Conservation (phyloP, 2,797 vertebrate genomes). For the Cuniculus paca region DNA sequence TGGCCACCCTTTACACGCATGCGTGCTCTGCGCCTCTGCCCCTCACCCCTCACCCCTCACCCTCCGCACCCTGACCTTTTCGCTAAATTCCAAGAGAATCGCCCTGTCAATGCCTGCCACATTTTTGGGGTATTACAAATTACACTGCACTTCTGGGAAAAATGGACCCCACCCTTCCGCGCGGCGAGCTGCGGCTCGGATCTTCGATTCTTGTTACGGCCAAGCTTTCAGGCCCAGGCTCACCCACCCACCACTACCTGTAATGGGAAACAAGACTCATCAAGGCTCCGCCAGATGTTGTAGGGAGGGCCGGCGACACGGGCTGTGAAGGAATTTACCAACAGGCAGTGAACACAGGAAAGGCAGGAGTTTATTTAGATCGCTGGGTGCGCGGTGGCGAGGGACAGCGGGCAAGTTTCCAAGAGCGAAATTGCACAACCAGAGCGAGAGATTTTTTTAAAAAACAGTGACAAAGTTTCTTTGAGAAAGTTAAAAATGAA, state of each 20-base stretch:
- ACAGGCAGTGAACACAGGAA: background rate
- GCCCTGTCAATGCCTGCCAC: constrained; percentile 7
- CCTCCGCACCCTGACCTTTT: background rate
- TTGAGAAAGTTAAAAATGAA: background rate
- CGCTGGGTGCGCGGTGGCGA: background rate
- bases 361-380: background rate
- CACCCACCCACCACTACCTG: constrained; percentile 29
- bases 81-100: constrained; percentile 19
- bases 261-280: background rate
- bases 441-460: background rate
- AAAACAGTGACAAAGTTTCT: background rate
- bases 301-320: background rate
- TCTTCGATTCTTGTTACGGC: constrained; percentile 68
- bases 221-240: background rate
- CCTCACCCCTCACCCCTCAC: accelerated
- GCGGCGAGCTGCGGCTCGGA: background rate
- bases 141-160: constrained; percentile 73
- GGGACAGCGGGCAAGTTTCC: background rate
- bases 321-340: background rate
- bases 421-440: background rate
- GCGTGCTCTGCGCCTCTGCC: no score
- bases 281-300: background rate
- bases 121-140: constrained; percentile 76
- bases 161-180: constrained; percentile 64
- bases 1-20: background rate